phyloP scores from a whole-genome alignment of 2,888 invertebrate genomes.

The Mesorhabditis spiculigera region DNA sequence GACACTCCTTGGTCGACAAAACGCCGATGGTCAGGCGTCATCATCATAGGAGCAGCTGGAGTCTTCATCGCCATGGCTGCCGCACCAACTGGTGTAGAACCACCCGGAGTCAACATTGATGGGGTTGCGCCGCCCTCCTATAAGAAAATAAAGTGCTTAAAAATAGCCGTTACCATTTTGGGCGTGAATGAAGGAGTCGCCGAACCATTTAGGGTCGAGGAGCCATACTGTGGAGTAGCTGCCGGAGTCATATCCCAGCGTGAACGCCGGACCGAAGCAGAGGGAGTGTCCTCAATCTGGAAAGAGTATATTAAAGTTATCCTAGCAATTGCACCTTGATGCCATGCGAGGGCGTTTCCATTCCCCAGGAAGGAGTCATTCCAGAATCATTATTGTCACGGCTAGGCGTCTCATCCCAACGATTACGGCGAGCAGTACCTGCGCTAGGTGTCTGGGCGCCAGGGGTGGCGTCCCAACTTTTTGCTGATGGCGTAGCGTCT shows the following conservation, averaged over 20 bases:
- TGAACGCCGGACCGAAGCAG: slow-evolving; percentile 87
- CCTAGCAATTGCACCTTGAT: slow-evolving; percentile 22
- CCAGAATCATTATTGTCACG: slow-evolving; percentile 70
- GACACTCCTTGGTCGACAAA: slow-evolving; percentile 65
- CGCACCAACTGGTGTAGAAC: slow-evolving; percentile 65
- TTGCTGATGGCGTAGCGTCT: slow-evolving; percentile 64
- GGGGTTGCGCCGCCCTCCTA: slow-evolving; percentile 21
- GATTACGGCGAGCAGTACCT: slow-evolving; percentile 74
- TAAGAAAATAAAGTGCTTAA: neutral
- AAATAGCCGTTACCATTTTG: slow-evolving; percentile 6
- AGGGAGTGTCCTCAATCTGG: slow-evolving; percentile 76
- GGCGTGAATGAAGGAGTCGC: slow-evolving; percentile 59
- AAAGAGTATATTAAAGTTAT: neutral
- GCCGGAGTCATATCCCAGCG: slow-evolving; percentile 97
- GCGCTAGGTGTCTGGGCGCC: slow-evolving; percentile 65
- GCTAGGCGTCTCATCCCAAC: slow-evolving; percentile 99
- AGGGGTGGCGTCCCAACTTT: slow-evolving; percentile 90
- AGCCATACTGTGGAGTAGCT: slow-evolving; percentile 60
- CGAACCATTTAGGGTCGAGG: slow-evolving; percentile 27
- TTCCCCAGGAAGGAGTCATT: slow-evolving; percentile 77
- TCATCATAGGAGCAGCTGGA: slow-evolving; percentile 85
- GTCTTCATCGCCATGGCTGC: slow-evolving; percentile 99
- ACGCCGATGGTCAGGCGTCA: slow-evolving; percentile 96
- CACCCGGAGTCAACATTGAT: slow-evolving; percentile 60
- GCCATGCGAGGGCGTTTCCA: slow-evolving; percentile 86